A percentile compares a stretch with the other conserved stretches of the same genome.
These are phyloP conservation scores for Miniopterus natalensis DNA, from an alignment of 2,113 vertebrate species.

Conservation along the genomic window DNA sequence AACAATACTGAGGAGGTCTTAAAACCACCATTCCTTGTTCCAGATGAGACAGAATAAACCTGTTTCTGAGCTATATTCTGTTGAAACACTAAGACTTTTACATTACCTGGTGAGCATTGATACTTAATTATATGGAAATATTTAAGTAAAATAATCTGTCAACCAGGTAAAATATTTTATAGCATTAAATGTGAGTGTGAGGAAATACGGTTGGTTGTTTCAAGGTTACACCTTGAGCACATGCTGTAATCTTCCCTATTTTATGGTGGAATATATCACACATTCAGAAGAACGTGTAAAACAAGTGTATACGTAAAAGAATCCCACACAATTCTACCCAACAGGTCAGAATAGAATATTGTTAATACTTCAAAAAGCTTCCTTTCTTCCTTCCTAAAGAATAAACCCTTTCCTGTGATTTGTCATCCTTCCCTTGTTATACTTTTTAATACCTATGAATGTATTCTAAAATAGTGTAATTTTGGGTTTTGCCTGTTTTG, in stretches of 20 bases:
- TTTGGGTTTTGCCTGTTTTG: neutral
- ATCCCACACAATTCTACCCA: neutral
- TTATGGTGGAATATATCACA: neutral
- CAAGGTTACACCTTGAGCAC: neutral
- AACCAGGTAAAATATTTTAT: slow-evolving; percentile 37
- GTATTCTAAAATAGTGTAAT: neutral
- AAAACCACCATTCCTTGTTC: slow-evolving; percentile 4
- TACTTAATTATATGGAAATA: slow-evolving; percentile 3
- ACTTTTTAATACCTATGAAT: slow-evolving; percentile 4
- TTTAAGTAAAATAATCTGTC: slow-evolving; percentile 40
- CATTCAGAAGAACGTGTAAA: slow-evolving; percentile 27
- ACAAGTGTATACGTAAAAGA: neutral
- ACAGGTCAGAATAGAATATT: neutral
- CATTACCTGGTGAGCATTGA: neutral
- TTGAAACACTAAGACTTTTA: slow-evolving; percentile 41
- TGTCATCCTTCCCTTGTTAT: neutral
- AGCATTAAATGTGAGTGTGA: neutral
- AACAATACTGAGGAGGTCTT: neutral
- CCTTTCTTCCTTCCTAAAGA: neutral
- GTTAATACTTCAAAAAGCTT: neutral
- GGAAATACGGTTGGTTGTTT: neutral
- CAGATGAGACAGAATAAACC: neutral
- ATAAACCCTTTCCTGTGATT: neutral
- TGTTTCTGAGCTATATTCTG: slow-evolving; percentile 21
- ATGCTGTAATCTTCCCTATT: neutral